phyloP scores from a whole-genome alignment of 2,797 vertebrate genomes.

The Chromobotia macracanthus region DNA sequence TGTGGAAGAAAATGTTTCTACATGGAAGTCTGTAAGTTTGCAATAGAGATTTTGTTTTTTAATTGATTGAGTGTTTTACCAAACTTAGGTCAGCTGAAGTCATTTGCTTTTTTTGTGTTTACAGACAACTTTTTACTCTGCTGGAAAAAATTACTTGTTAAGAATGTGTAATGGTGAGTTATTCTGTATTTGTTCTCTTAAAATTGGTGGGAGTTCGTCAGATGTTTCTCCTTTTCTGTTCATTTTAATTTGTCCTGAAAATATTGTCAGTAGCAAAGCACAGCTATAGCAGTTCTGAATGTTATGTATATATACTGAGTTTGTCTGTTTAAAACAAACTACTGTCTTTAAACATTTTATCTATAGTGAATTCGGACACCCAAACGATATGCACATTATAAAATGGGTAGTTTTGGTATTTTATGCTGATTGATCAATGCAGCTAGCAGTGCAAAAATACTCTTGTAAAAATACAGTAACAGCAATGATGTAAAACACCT shows the following conservation, averaged over 20 bases:
- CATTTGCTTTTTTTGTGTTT: conserved; percentile 55
- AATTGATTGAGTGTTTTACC: background rate
- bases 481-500: too few relatives aligned
- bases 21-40: conserved; percentile 92
- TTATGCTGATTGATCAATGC: too few relatives aligned
- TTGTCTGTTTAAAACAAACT: too few relatives aligned
- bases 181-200: too few relatives aligned
- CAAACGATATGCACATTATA: too few relatives aligned
- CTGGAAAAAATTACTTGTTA: conserved; percentile 96
- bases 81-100: background rate
- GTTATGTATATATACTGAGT: too few relatives aligned
- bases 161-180: conserved; percentile 98
- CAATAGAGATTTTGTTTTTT: background rate
- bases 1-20: conserved; percentile 96
- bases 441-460: too few relatives aligned
- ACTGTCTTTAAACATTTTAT: too few relatives aligned
- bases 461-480: too few relatives aligned
- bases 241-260: background rate
- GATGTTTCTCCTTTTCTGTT: background rate
- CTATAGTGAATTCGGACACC: too few relatives aligned
- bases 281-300: background rate
- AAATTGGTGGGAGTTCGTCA: background rate
- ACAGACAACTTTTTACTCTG: conserved; percentile 95
- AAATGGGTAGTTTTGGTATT: too few relatives aligned
- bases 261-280: background rate